These are phyloP conservation scores for Yponomeuta sedellus DNA, from an alignment of 2,888 invertebrate species.

Conservation along the genomic window DNA sequence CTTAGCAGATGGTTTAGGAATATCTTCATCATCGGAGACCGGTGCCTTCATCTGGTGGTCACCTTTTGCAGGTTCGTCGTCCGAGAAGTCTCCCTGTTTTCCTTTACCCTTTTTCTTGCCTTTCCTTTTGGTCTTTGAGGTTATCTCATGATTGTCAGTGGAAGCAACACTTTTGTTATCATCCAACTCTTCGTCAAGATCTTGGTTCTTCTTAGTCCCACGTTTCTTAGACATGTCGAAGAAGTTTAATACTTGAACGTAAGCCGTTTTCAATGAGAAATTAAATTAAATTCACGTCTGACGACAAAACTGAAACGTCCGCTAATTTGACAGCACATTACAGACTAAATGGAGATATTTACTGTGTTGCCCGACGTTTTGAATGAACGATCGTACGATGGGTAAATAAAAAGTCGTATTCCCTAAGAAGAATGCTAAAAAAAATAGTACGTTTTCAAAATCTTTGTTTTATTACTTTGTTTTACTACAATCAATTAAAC, in stretches of 20 bases:
- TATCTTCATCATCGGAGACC: slow-evolving; percentile 61
- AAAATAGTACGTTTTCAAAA: no score
- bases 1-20: slow-evolving; percentile 54
- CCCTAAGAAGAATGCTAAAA: no score
- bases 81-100: slow-evolving; percentile 59
- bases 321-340: no score
- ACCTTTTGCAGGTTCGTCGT: slow-evolving; percentile 50
- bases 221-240: slow-evolving; percentile 77
- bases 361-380: no score
- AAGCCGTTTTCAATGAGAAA: background rate
- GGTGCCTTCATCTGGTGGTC: slow-evolving; percentile 37
- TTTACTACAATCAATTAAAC: no score
- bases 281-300: background rate
- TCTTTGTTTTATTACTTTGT: no score
- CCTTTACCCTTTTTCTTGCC: slow-evolving; percentile 70
- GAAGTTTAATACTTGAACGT: background rate
- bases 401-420: no score
- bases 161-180: slow-evolving; percentile 41
- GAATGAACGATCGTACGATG: no score
- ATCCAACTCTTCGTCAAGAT: slow-evolving; percentile 72
- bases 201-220: slow-evolving; percentile 75
- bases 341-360: no score
- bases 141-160: slow-evolving; percentile 56
- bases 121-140: slow-evolving; percentile 71
- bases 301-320: background rate